Evolutionary conservation across 2,797 vertebrate genomes (phyloP).

Genomic region (Clamator glandarius): DNA sequence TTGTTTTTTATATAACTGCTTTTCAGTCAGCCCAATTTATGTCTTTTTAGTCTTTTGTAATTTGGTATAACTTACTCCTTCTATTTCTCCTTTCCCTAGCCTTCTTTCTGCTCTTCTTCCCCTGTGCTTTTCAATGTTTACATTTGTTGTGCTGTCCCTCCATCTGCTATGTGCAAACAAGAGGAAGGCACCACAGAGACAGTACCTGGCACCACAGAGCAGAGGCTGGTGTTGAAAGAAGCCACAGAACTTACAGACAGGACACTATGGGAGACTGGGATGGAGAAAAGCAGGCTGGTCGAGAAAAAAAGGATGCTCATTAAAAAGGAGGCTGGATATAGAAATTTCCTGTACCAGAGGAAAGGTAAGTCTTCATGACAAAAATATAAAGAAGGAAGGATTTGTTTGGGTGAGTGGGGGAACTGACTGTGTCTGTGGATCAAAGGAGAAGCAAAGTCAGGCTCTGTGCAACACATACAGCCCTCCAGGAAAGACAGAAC

Average conservation of each 20-base stretch:
- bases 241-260: neutral
- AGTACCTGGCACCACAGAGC: neutral
- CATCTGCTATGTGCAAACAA: neutral
- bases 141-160: neutral
- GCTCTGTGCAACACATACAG: neutral
- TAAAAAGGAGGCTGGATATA: constrained; percentile 5
- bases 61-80: neutral
- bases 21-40: neutral
- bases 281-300: neutral
- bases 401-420: constrained; percentile 24
- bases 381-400: constrained; percentile 62
- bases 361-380: constrained; percentile 52
- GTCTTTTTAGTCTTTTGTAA: neutral
- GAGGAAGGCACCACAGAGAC: neutral
- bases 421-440: neutral
- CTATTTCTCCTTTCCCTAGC: neutral
- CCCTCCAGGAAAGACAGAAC: neutral
- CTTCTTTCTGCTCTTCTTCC: neutral
- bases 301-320: neutral
- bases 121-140: neutral
- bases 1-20: neutral
- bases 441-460: neutral
- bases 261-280: neutral
- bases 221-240: neutral
- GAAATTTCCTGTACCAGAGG: constrained; percentile 39